Base-by-base conservation (phyloP, 2,797 vertebrate genomes). In the Carduelis carduelis region DNA sequence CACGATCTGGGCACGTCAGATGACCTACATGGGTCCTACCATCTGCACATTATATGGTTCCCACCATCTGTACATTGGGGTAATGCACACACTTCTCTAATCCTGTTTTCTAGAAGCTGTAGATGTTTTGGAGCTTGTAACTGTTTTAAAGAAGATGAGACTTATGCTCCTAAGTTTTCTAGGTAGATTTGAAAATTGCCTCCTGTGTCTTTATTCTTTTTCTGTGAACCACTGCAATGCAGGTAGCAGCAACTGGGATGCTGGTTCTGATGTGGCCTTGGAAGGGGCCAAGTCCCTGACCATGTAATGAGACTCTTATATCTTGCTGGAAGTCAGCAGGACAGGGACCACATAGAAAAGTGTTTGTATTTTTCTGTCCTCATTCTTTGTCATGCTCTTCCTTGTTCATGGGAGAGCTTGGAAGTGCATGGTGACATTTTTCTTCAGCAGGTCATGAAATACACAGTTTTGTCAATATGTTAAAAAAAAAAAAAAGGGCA, bases 11-110 rank as follows among this genome's bases (percentile, higher is more conserved):
- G 79, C 87, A 83, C 7, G 24, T 93, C 89, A 91, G 75, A 47
- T 79, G 94, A 90, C 93, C 91, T 88, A 75, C 94, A 59, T 88
- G 89, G 87, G 15, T 90, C 57, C 57, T 57, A 9, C 93, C 91
- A 91, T 93, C 94, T 96, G 94, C 63, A 96, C 77, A 2, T 83
- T 56, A 3, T 22, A 2, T 81, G 74, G 43, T n/a, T 92, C 74
- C 43, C 46, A 83, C 96, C 89, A 84, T 94, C 96, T 96, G 95
- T 82, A 95, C 14, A 0, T 37, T 66, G 64, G 87, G 81, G 56
- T 77, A 89, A 50, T 50, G 87, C 11, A 3, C 37, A 39, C 15
- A 5, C 70, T 90, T 74, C 39, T 18, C 35, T 92, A 70, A 78
- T 91, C 61, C 79, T 81, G 61, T 71, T 91, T 87, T 89, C 35